Conservation (phyloP, 2,888 invertebrate species). For the Mesorhabditis belari region DNA sequence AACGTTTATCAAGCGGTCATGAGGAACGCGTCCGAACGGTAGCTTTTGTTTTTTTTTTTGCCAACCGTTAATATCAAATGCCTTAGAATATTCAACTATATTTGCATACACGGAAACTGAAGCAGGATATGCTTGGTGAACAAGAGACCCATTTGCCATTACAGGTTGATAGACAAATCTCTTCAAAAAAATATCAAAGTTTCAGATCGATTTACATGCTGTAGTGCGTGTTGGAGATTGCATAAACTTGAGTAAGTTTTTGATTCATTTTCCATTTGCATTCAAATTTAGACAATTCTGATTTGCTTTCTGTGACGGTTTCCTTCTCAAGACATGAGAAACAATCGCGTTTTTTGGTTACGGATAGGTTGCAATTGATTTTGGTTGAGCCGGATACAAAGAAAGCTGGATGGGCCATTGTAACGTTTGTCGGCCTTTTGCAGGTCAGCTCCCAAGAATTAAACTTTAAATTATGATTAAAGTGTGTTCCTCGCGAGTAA, state of each 20-base stretch:
- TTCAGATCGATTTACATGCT: slow-evolving; percentile 66
- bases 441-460: too few species aligned
- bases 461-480: too few species aligned
- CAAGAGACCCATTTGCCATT: slow-evolving; percentile 79
- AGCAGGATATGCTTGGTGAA: slow-evolving; percentile 57
- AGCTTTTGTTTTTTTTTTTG: neutral
- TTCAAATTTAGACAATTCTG: slow-evolving; percentile 77
- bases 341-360: slow-evolving; percentile 76
- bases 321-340: slow-evolving; percentile 71
- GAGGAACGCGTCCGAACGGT: slow-evolving; percentile 63
- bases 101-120: slow-evolving; percentile 27
- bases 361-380: slow-evolving; percentile 87
- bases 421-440: slow-evolving; percentile 86
- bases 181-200: neutral
- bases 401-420: slow-evolving; percentile 91
- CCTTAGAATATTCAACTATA: slow-evolving; percentile 31
- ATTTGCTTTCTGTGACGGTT: slow-evolving; percentile 86
- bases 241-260: slow-evolving; percentile 78
- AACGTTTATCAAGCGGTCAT: slow-evolving; percentile 89
- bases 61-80: neutral
- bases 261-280: neutral
- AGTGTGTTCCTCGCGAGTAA: too few species aligned
- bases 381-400: slow-evolving; percentile 92
- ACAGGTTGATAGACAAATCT: slow-evolving; percentile 57
- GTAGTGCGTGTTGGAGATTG: slow-evolving; percentile 88